phyloP scores from a whole-genome alignment of 2,113 vertebrate genomes.

The Strix uralensis region DNA sequence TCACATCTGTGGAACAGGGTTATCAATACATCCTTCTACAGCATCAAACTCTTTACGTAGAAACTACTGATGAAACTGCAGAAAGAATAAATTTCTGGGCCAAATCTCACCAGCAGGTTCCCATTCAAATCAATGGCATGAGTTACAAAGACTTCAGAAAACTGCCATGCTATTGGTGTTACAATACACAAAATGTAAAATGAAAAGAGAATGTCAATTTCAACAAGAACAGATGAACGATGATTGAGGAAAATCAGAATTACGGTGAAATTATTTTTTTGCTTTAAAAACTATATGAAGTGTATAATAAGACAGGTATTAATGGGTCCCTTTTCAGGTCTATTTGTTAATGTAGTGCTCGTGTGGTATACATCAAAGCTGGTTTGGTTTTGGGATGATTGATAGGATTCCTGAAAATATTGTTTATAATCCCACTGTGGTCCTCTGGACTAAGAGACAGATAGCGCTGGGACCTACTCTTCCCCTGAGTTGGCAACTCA shows the following conservation, averaged over 20 bases:
- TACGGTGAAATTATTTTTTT: not conserved
- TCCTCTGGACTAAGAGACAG: not conserved
- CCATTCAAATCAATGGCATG: not conserved
- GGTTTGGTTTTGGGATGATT: not conserved
- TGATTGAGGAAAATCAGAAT: not conserved
- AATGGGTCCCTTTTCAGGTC: not conserved
- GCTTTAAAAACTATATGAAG: not conserved
- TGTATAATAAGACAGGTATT: not conserved
- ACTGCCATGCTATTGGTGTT: not conserved
- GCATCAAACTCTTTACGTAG: not conserved
- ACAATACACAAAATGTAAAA: accelerated
- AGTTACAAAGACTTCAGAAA: not conserved
- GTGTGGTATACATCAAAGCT: not conserved
- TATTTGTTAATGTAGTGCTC: not conserved
- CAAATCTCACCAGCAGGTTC: not conserved
- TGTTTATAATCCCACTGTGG: not conserved
- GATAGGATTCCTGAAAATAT: not conserved
- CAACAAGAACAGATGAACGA: not conserved
- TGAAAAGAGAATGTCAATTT: not conserved
- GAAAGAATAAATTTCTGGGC: not conserved
- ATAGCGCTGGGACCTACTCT: not conserved
- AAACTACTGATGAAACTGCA: not conserved
- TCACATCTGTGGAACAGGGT: not conserved
- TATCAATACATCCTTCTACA: not conserved
- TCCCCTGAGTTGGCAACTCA: not conserved